Evolutionary conservation across 2,888 invertebrate genomes (phyloP), one percentile per base, ranked within the genome.

Genomic region (Campoplex capitator): DNA sequence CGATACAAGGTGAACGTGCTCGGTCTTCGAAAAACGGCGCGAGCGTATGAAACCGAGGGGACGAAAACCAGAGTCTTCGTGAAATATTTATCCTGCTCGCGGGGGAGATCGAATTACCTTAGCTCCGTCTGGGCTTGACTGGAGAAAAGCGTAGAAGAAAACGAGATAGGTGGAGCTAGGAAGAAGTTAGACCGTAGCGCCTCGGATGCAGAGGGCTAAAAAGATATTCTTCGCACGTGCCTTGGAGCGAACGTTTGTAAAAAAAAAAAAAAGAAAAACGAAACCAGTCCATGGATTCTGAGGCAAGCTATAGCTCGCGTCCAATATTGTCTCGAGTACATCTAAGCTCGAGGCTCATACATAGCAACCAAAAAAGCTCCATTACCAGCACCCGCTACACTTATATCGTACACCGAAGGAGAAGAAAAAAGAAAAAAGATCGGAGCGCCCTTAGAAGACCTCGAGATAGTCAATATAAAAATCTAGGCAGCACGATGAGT

Each of bases 181-280:
- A 35, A 35, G n/a, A 73, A n/a, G 51, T 28, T 32, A n/a, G 54
- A 38, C 16, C 16, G 0, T 13, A 35, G 28, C 8, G 71, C 38
- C 76, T 65, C 23, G 3, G 62, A 65, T 74, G 74, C 74, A 74
- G 74, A 51, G 73, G 62, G 62, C 74, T 65, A 3, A 56, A 67
- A 81, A 84, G 84, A 79, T 84, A 87, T 87, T 87, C 87, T 82
- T 83, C 87, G 79, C 87, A 84, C 87, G 87, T 87, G 87, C 74
- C 87, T 84, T 75, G 58, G 35, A 68, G 71, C 18, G 54, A 70
- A 51, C 62, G 70, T 77, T 79, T 80, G 73, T 75, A 56, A 65
- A 58, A 58, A 74, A 77, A 62, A 77, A 54, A 42, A 45, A 75
- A 76, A 75, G 58, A 76, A 18, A 54, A 38, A 48, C 38, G 32